Percentiles rank a stretch among this genome's conserved stretches.
Evolutionary conservation across 37 sponge, comb jelly and placozoan genomes (phyloP).

Genomic region (Chondrilla cf. caribensis): DNA sequence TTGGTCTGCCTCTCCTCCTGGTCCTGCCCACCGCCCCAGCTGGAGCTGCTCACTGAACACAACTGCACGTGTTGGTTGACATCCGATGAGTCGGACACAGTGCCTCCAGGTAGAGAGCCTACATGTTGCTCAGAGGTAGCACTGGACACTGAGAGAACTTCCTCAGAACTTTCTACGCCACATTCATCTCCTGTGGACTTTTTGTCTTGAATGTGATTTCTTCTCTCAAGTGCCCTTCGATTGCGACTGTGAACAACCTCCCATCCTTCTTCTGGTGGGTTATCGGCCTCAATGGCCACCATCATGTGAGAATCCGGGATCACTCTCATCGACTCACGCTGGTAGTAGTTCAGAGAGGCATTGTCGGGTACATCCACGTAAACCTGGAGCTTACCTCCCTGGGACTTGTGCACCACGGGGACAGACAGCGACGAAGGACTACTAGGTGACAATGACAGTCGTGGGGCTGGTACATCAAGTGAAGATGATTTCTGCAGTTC

Average conservation of each 20-base stretch:
- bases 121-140: background rate
- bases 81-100: background rate
- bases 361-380: background rate
- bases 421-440: background rate
- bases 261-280: constrained; percentile 28
- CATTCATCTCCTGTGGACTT: background rate
- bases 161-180: background rate
- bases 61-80: background rate
- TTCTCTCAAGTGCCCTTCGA: background rate
- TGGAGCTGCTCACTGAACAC: too few species aligned
- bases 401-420: constrained; percentile 9
- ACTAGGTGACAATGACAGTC: background rate
- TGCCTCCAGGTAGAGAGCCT: background rate
- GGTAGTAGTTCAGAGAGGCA: background rate
- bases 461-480: background rate
- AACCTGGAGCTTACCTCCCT: constrained; percentile 26
- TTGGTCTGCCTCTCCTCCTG: background rate
- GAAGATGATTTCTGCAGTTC: background rate
- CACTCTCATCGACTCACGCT: background rate
- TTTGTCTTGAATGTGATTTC: background rate
- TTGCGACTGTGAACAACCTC: constrained; percentile 12
- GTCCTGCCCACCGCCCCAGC: too few species aligned
- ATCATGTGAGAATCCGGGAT: background rate
- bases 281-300: background rate
- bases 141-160: background rate